Evolutionary conservation across 1,140 invertebrate species (phyloP).

Genomic region (Penaeus vannamei): DNA sequence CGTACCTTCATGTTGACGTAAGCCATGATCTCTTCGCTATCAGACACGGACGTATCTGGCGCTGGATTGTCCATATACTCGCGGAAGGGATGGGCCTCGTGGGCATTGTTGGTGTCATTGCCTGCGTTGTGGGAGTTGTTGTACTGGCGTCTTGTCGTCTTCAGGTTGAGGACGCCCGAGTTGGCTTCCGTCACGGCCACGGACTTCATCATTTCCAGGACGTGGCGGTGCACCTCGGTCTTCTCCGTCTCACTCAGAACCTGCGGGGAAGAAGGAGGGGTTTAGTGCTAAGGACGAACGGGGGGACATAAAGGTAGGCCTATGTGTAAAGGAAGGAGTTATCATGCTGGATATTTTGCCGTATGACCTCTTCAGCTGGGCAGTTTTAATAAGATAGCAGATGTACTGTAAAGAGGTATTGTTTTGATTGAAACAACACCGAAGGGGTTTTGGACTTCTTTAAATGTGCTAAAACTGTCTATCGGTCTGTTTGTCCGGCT

Average conservation of each 20-base stretch:
- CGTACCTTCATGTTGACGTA: conserved; percentile 68
- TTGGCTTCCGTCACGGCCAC: conserved; percentile 68
- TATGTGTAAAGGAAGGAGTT: not conserved
- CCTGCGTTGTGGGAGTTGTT: not conserved
- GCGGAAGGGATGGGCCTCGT: conserved; percentile 65
- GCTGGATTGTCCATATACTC: conserved; percentile 68
- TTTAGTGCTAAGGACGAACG: not conserved
- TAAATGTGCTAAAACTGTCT: too few relatives aligned
- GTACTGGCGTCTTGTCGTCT: conserved; percentile 49
- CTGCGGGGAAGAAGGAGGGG: conserved; percentile 18
- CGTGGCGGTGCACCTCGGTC: conserved; percentile 66
- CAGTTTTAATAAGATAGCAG: too few relatives aligned
- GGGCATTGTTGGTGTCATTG: not conserved
- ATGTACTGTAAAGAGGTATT: too few relatives aligned
- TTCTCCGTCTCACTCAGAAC: conserved; percentile 66
- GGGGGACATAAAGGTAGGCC: not conserved
- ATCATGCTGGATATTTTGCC: too few relatives aligned
- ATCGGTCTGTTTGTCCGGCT: too few relatives aligned
- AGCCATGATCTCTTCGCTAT: conserved; percentile 68
- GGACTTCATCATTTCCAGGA: conserved; percentile 68
- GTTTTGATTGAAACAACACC: too few relatives aligned
- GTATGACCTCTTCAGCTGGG: too few relatives aligned
- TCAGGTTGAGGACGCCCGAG: conserved; percentile 67
- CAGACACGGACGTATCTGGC: conserved; percentile 65
- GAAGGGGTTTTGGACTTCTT: too few relatives aligned